A percentile compares a stretch with the other conserved stretches of the same genome.
phyloP scores from a whole-genome alignment of 2,888 invertebrate species.

The Tiphia femorata region DNA sequence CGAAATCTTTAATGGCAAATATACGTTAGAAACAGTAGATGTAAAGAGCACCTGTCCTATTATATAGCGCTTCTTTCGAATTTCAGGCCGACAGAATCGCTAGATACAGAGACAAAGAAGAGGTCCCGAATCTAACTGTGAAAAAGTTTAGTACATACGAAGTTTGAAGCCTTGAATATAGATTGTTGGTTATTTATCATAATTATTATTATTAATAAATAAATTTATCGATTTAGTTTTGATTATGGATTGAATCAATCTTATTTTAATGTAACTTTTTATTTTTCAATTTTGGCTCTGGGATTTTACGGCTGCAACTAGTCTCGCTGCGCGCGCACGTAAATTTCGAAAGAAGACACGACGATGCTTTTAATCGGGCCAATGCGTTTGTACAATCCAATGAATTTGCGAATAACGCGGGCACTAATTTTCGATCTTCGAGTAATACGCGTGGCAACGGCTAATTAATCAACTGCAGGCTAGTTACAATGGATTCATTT shows the following conservation, averaged over 20 bases:
- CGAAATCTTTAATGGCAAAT: neutral
- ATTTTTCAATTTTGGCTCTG: too few relatives aligned
- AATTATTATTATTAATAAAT: slow-evolving; percentile 54
- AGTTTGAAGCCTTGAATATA: slow-evolving; percentile 49
- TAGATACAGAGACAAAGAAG: slow-evolving; percentile 18
- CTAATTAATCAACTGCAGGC: too few relatives aligned
- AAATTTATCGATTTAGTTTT: slow-evolving; percentile 45
- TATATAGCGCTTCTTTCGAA: slow-evolving; percentile 38
- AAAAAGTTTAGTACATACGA: slow-evolving; percentile 22
- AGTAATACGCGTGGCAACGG: too few relatives aligned
- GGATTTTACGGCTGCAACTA: too few relatives aligned
- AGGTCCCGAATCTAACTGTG: slow-evolving; percentile 27
- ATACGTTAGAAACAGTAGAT: neutral
- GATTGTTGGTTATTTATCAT: slow-evolving; percentile 60
- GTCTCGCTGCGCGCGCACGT: too few relatives aligned
- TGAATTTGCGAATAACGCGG: too few relatives aligned
- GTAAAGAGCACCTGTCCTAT: slow-evolving; percentile 6
- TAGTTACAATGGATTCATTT: slow-evolving; percentile 6
- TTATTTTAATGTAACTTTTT: neutral
- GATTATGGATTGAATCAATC: too few relatives aligned
- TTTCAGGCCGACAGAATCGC: slow-evolving; percentile 37
- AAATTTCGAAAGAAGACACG: too few relatives aligned
- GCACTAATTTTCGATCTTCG: too few relatives aligned
- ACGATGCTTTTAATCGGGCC: too few relatives aligned
- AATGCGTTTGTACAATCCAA: too few relatives aligned